phyloP scores from a whole-genome alignment of 2,113 vertebrate genomes.

The Aspidoscelis tigris region DNA sequence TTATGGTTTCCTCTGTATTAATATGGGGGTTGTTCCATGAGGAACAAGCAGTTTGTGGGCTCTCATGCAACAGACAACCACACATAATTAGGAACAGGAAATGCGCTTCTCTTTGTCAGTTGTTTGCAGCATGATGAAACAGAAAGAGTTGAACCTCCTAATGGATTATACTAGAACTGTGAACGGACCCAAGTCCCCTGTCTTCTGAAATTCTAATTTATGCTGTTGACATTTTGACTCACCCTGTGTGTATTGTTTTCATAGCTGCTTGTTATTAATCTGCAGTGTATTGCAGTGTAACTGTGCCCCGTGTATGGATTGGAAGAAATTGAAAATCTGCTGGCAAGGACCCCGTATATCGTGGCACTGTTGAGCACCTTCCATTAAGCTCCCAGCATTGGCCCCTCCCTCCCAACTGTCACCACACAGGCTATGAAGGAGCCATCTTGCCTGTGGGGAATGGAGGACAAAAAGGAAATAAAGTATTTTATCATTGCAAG shows the following conservation, averaged over 20 bases:
- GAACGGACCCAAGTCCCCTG: not conserved
- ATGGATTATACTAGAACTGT: not conserved
- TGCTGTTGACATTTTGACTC: not conserved
- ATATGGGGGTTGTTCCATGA: not conserved
- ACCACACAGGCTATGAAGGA: no score
- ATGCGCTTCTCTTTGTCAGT: not conserved
- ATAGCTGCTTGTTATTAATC: not conserved
- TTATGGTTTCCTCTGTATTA: not conserved
- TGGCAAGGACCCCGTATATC: constrained; percentile 8
- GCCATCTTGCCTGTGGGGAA: no score
- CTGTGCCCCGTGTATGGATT: no score
- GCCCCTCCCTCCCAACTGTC: no score
- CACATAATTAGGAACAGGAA: not conserved
- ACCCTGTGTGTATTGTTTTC: not conserved
- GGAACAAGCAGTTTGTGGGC: not conserved
- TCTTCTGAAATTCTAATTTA: not conserved
- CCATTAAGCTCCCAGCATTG: no score
- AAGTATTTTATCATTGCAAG: no score
- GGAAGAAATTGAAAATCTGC: not conserved
- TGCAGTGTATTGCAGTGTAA: not conserved
- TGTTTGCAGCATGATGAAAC: not conserved
- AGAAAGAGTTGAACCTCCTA: not conserved
- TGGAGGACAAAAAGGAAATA: no score
- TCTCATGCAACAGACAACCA: not conserved
- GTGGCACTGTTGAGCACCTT: not conserved